These are phyloP conservation scores for Capromys pilorides DNA, from an alignment of 2,797 vertebrate species.

Conservation along the genomic window DNA sequence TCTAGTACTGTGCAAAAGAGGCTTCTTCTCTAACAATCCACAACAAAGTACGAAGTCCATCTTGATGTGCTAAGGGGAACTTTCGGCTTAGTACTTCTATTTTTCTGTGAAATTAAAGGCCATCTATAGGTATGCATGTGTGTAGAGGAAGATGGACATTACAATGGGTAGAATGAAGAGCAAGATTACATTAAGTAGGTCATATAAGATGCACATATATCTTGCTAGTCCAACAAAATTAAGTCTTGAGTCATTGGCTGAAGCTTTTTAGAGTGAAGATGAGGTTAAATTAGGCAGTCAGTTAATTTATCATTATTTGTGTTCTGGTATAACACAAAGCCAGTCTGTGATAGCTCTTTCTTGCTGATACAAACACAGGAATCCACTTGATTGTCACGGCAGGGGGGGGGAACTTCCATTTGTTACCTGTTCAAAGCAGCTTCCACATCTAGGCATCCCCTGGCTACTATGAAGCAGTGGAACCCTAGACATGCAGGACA, in stretches of 20 bases:
- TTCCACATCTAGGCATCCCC: not conserved
- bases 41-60: not conserved
- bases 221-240: constrained; percentile 38
- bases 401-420: not conserved
- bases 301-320: constrained; percentile 42
- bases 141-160: not conserved
- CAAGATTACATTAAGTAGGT: not conserved
- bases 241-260: constrained; percentile 19
- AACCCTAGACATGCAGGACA: not conserved
- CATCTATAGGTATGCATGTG: not conserved
- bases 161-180: not conserved
- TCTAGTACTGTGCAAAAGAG: not conserved
- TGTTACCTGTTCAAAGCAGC: not conserved
- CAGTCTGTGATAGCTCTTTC: not conserved
- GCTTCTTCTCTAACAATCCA: not conserved
- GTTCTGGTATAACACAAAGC: not conserved
- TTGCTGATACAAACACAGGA: constrained; percentile 18
- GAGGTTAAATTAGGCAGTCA: not conserved
- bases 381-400: not conserved
- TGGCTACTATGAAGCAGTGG: not conserved
- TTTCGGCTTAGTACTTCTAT: not conserved
- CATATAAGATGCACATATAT: not conserved
- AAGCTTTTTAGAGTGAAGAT: not conserved
- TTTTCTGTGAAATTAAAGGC: not conserved
- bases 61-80: not conserved